Percentiles rank a stretch among this genome's conserved stretches.
Evolutionary conservation across 2,888 invertebrate species (phyloP).

Genomic region (Drosophila subsilvestris): DNA sequence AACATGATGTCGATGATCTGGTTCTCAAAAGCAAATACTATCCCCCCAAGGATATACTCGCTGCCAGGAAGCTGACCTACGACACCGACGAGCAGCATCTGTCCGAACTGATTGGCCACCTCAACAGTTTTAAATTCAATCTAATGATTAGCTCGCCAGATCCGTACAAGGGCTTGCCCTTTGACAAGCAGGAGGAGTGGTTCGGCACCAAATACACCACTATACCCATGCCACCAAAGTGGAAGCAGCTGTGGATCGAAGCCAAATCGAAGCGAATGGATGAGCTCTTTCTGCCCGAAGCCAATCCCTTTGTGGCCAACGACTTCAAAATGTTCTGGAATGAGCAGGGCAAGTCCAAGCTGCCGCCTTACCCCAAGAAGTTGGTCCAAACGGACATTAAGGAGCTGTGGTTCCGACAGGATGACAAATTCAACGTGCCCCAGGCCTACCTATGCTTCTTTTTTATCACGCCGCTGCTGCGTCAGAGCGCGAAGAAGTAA

Average conservation of each 20-base stretch:
- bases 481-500: constrained; percentile 88
- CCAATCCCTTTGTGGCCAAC: constrained; percentile 90
- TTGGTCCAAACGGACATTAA: constrained; percentile 85
- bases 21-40: constrained; percentile 92
- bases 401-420: constrained; percentile 86
- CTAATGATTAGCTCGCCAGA: constrained; percentile 82
- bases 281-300: constrained; percentile 88
- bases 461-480: constrained; percentile 88
- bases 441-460: constrained; percentile 90
- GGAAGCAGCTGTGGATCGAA: constrained; percentile 87
- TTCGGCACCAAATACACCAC: no score
- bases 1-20: constrained; percentile 91
- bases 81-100: constrained; percentile 89
- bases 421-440: constrained; percentile 89
- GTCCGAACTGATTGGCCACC: constrained; percentile 63
- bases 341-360: constrained; percentile 67
- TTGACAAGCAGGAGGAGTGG: constrained; percentile 89
- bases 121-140: constrained; percentile 82
- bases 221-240: constrained; percentile 86
- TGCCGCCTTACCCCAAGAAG: constrained; percentile 86
- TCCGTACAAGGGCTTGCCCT: constrained; percentile 81
- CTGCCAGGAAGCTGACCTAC: constrained; percentile 90
- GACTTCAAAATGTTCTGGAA: constrained; percentile 86
- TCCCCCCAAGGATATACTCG: constrained; percentile 91
- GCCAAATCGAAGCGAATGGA: constrained; percentile 85